phyloP scores from a whole-genome alignment of 2,888 invertebrate species.

The Ectropis crepuscularia region DNA sequence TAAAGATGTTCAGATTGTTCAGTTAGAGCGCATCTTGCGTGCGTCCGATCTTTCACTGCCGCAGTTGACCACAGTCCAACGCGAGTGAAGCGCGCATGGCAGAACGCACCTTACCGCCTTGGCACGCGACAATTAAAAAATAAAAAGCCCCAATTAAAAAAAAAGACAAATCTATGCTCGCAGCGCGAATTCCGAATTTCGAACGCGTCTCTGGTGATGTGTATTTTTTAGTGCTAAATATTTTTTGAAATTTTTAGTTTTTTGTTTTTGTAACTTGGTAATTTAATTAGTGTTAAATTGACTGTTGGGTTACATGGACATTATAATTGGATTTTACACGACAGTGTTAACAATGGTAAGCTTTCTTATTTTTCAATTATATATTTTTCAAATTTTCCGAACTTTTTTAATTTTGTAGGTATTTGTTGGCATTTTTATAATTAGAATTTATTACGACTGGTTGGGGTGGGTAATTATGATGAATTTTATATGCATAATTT shows the following conservation, averaged over 20 bases:
- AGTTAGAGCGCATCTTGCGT: slow-evolving; percentile 39
- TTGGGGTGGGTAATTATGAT: no score
- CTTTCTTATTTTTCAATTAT: background rate
- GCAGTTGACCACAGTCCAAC: slow-evolving; percentile 82
- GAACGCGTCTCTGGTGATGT: slow-evolving; percentile 51
- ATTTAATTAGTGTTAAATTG: slow-evolving; percentile 41
- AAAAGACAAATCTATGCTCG: slow-evolving; percentile 35
- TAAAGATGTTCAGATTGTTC: slow-evolving; percentile 32
- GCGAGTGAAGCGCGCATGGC: slow-evolving; percentile 62
- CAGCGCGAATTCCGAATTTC: slow-evolving; percentile 46
- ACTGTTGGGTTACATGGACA: slow-evolving; percentile 40
- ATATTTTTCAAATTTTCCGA: background rate
- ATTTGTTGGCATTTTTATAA: no score
- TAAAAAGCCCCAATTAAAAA: slow-evolving; percentile 45
- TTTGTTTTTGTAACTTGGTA: slow-evolving; percentile 34
- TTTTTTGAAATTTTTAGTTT: slow-evolving; percentile 20
- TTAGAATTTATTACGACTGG: no score
- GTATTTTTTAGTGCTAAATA: slow-evolving; percentile 40
- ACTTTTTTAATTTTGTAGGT: background rate
- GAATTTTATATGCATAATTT: no score
- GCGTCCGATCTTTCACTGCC: slow-evolving; percentile 50
- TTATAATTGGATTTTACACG: slow-evolving; percentile 38
- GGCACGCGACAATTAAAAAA: slow-evolving; percentile 57
- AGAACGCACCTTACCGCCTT: slow-evolving; percentile 42
- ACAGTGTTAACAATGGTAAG: slow-evolving; percentile 39